Evolutionary conservation across 2,113 vertebrate genomes (phyloP).

Genomic region (Pungitius pungitius): DNA sequence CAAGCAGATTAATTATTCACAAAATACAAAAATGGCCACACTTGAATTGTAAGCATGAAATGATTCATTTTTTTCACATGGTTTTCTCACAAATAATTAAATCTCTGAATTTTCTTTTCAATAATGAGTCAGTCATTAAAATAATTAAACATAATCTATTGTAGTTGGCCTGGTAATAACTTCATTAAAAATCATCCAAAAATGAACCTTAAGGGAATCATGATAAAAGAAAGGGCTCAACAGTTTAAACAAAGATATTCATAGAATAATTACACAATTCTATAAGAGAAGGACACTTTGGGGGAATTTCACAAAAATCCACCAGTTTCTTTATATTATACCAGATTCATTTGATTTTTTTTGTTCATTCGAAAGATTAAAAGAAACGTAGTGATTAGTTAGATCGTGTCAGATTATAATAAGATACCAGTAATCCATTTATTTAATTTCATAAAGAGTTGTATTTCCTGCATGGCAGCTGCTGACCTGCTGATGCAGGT

Average conservation of each 20-base stretch:
- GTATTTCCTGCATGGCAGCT: slow-evolving; percentile 8
- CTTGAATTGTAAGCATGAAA: slow-evolving; percentile 59
- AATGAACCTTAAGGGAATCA: not conserved
- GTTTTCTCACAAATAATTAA: slow-evolving; percentile 55
- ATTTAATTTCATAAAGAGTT: not conserved
- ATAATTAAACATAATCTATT: slow-evolving; percentile 15
- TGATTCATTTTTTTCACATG: slow-evolving; percentile 40
- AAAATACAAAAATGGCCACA: slow-evolving; percentile 32
- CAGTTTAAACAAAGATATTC: not conserved
- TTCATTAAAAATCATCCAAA: slow-evolving; percentile 21
- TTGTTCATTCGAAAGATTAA: slow-evolving; percentile 13
- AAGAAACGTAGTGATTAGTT: slow-evolving; percentile 5
- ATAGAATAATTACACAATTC: slow-evolving; percentile 10
- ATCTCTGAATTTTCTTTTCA: slow-evolving; percentile 24
- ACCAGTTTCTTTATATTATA: slow-evolving; percentile 18
- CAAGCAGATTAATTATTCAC: slow-evolving; percentile 2
- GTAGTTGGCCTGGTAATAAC: slow-evolving; percentile 2
- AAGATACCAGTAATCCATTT: not conserved
- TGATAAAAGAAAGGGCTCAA: slow-evolving; percentile 11
- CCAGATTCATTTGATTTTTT: slow-evolving; percentile 8
- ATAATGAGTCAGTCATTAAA: not conserved
- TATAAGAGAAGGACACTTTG: slow-evolving; percentile 1
- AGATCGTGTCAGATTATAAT: not conserved
- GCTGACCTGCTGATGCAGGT: slow-evolving; percentile 48
- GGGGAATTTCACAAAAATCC: slow-evolving; percentile 30